These are phyloP conservation scores for Gadopsis bispinosus DNA, from an alignment of 2,797 vertebrate species.

Conservation along the genomic window DNA sequence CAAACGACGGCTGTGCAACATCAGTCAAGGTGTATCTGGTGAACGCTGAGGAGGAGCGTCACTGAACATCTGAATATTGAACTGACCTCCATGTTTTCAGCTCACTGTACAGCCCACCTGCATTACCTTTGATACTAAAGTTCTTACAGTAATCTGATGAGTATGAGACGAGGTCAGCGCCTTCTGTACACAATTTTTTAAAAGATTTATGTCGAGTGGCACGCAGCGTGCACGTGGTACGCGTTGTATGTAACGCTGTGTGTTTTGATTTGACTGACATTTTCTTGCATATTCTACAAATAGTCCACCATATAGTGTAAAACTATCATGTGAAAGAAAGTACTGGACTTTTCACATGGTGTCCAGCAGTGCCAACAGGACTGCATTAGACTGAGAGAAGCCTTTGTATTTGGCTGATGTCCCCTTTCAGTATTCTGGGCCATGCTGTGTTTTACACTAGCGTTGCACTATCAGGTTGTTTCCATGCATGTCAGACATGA, in stretches of 20 bases:
- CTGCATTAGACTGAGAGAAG: neutral
- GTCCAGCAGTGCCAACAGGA: neutral
- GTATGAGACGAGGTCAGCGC: no score
- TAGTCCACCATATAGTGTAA: neutral
- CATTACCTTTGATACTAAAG: neutral
- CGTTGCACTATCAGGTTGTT: neutral
- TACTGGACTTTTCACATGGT: neutral
- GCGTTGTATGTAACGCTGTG: neutral
- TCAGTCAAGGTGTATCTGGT: neutral
- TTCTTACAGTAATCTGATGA: neutral
- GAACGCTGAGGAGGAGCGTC: neutral
- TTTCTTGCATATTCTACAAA: neutral
- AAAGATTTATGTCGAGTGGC: neutral
- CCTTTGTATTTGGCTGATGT: neutral
- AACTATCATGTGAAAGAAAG: neutral
- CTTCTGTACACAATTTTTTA: neutral
- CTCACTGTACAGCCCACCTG: neutral
- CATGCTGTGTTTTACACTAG: slow-evolving; percentile 9
- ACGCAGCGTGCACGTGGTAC: neutral
- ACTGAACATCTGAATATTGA: neutral
- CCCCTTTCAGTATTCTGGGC: slow-evolving; percentile 3
- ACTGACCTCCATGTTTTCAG: neutral
- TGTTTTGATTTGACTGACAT: neutral
- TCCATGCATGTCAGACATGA: slow-evolving; percentile 11
- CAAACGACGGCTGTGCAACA: neutral